A percentile compares a stretch with the other conserved stretches of the same genome.
Evolutionary conservation across 1,140 invertebrate species (phyloP).

Genomic region (Macrobrachium rosenbergii): DNA sequence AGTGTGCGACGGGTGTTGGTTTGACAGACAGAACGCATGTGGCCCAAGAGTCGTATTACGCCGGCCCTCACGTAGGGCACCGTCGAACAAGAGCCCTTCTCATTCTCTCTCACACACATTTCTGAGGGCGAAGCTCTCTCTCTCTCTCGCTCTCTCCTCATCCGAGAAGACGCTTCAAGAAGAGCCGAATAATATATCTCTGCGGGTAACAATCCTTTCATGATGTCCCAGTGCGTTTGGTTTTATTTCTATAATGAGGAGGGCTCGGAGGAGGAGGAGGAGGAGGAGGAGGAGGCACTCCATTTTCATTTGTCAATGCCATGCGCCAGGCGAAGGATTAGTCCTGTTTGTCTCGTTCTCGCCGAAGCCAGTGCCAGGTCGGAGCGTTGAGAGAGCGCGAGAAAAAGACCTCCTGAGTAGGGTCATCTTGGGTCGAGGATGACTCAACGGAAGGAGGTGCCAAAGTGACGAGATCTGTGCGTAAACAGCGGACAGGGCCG

Average conservation of each 20-base stretch:
- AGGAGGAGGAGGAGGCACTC: too few relatives aligned
- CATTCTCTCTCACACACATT: background rate
- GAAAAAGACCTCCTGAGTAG: slow-evolving; percentile 34
- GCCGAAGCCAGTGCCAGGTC: slow-evolving; percentile 7
- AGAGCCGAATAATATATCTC: too few relatives aligned
- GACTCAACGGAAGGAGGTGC: slow-evolving; percentile 61
- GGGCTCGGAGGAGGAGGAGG: too few relatives aligned
- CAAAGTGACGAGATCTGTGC: slow-evolving; percentile 56
- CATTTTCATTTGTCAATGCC: background rate
- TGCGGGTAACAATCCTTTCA: too few relatives aligned
- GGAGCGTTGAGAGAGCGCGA: background rate
- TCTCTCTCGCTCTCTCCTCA: background rate
- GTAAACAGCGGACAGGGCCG: slow-evolving; percentile 52
- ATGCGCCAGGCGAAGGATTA: background rate
- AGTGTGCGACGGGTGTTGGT: background rate
- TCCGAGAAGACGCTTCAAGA: too few relatives aligned
- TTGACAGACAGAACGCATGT: slow-evolving; percentile 53
- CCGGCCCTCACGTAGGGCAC: slow-evolving; percentile 37
- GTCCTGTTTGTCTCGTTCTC: background rate
- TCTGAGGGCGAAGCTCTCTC: too few relatives aligned
- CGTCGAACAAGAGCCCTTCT: slow-evolving; percentile 41
- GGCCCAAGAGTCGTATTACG: slow-evolving; percentile 38
- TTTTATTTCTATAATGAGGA: too few relatives aligned
- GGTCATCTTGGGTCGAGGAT: slow-evolving; percentile 50
- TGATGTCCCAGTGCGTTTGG: too few relatives aligned